phyloP scores from a whole-genome alignment of 2,113 vertebrate genomes.

The Tragulus kanchil region DNA sequence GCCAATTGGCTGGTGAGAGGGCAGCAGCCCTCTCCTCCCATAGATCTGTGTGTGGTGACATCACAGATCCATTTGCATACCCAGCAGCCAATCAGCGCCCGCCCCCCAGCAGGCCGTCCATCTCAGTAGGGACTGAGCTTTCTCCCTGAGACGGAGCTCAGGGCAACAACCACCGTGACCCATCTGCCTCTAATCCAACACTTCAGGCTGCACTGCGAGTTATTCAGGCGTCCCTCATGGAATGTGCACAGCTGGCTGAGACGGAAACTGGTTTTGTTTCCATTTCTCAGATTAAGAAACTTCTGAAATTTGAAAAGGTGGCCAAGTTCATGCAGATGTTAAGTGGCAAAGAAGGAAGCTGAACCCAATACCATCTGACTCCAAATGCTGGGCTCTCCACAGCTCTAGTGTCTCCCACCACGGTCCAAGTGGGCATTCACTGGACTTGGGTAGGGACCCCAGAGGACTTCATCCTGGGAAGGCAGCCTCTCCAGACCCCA shows the following conservation, averaged over 20 bases:
- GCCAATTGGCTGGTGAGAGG: background rate
- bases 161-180: background rate
- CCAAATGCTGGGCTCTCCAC: background rate
- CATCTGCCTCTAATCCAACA: background rate
- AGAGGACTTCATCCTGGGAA: background rate
- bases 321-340: background rate
- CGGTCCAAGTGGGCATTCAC: too few relatives aligned
- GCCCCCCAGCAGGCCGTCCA: background rate
- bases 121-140: background rate
- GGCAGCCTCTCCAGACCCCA: background rate
- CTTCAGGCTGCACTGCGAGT: rapidly evolving
- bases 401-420: background rate
- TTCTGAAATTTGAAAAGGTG: background rate
- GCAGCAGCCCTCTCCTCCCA: background rate
- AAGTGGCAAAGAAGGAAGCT: background rate
- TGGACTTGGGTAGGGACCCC: background rate
- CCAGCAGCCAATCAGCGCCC: background rate
- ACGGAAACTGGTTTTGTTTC: background rate
- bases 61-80: background rate
- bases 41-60: background rate
- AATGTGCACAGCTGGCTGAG: rapidly evolving
- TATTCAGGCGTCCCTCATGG: background rate
- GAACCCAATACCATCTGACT: background rate
- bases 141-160: background rate
- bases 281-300: background rate